Evolutionary conservation across 2,797 vertebrate species (phyloP).

Genomic region (Diglossa cyanea): DNA sequence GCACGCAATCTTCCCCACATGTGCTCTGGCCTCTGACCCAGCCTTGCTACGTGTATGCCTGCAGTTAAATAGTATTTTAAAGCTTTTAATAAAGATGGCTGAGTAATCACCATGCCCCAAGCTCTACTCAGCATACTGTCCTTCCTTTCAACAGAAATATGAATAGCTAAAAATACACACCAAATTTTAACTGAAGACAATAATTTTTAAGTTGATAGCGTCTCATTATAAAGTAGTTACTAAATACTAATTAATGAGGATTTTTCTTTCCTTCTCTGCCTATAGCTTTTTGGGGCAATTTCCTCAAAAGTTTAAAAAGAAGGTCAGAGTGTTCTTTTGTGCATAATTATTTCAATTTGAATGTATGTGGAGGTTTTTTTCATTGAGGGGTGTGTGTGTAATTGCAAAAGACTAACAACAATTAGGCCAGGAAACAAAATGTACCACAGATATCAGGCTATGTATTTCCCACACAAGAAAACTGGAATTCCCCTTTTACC

Average conservation of each 20-base stretch:
- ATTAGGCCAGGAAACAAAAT: background rate
- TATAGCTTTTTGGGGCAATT: background rate
- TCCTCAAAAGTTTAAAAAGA: background rate
- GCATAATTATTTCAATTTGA: background rate
- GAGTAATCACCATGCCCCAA: background rate
- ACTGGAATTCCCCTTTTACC: background rate
- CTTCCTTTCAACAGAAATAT: background rate
- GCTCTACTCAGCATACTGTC: background rate
- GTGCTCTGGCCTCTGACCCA: background rate
- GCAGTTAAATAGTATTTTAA: background rate
- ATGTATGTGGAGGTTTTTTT: background rate
- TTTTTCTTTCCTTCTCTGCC: background rate
- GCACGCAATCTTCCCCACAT: background rate
- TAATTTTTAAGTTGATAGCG: background rate
- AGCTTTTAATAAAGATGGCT: background rate
- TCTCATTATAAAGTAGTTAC: background rate
- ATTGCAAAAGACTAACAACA: background rate
- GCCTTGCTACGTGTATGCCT: background rate
- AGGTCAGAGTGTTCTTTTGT: background rate
- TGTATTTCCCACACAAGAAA: background rate
- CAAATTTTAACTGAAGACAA: background rate
- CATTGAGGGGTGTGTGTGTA: background rate
- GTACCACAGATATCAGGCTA: background rate
- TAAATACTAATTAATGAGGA: background rate
- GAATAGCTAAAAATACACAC: background rate